These are phyloP conservation scores for Harpagoxenus sublaevis DNA, from an alignment of 2,888 invertebrate species.

Conservation along the genomic window DNA sequence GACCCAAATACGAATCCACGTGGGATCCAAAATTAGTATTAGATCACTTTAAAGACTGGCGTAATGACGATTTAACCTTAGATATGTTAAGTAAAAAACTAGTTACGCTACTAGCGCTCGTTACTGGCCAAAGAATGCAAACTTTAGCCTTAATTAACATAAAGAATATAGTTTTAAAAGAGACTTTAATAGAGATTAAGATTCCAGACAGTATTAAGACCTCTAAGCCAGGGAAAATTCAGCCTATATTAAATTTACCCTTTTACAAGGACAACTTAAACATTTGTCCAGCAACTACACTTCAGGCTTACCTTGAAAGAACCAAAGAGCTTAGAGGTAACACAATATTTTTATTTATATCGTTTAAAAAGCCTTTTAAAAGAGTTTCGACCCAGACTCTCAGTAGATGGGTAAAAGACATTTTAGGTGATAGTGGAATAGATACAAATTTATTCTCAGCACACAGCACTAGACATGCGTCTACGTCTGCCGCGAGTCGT, in stretches of 20 bases:
- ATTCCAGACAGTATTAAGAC: not conserved
- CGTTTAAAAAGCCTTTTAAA: too few relatives aligned
- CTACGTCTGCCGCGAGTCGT: too few relatives aligned
- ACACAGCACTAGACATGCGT: too few relatives aligned
- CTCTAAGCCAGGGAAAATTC: not conserved
- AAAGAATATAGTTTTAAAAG: too few relatives aligned
- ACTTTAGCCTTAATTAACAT: not conserved
- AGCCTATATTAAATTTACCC: not conserved
- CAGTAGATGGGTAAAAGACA: too few relatives aligned
- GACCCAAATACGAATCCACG: constrained; percentile 45
- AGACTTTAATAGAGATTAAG: not conserved
- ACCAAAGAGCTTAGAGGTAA: not conserved
- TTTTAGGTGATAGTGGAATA: too few relatives aligned
- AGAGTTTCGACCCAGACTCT: too few relatives aligned
- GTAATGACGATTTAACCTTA: too few relatives aligned
- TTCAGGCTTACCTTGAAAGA: not conserved
- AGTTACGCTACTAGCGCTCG: not conserved
- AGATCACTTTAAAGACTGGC: not conserved
- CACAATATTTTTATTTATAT: too few relatives aligned
- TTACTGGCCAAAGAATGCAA: not conserved
- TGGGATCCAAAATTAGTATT: constrained; percentile 64
- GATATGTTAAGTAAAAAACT: not conserved
- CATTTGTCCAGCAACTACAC: not conserved
- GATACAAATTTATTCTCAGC: too few relatives aligned
- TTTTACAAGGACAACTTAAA: not conserved